Evolutionary conservation across 2,888 invertebrate species (phyloP).

Genomic region (Xanthorhoe spadicearia): DNA sequence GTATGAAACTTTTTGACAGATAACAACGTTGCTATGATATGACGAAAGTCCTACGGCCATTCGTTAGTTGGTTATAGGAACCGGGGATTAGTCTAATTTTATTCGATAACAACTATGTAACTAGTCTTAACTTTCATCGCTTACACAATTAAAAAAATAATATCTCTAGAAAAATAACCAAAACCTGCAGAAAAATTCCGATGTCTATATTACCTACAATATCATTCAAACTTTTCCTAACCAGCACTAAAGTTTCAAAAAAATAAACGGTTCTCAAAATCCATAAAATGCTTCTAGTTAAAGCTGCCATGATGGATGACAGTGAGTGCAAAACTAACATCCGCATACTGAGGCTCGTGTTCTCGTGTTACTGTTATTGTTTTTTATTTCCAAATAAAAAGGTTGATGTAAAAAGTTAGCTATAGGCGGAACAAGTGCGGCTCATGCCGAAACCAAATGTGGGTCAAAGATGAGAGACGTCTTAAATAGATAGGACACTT

Average conservation of each 20-base stretch:
- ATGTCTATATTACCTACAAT: background rate
- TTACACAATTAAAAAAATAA: too few relatives aligned
- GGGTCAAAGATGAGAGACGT: conserved; percentile 24
- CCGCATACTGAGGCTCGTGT: conserved; percentile 81
- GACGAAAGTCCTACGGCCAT: too few relatives aligned
- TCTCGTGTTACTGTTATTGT: conserved; percentile 69
- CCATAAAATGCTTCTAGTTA: conserved; percentile 31
- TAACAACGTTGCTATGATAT: too few relatives aligned
- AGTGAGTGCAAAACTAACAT: conserved; percentile 57
- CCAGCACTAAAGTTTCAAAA: background rate
- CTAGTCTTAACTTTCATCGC: too few relatives aligned
- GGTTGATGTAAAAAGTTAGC: conserved; percentile 65
- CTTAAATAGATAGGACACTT: conserved; percentile 15
- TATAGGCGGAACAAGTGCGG: conserved; percentile 73
- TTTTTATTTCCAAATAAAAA: conserved; percentile 63
- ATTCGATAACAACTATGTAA: too few relatives aligned
- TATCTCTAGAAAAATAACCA: too few relatives aligned
- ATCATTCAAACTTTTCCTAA: background rate
- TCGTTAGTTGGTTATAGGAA: too few relatives aligned
- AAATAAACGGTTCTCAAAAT: conserved; percentile 23
- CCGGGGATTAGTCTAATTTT: too few relatives aligned
- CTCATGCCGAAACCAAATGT: conserved; percentile 30
- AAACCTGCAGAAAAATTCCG: background rate
- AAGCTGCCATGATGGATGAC: conserved; percentile 33
- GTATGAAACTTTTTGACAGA: too few relatives aligned